phyloP scores from a whole-genome alignment of 2,888 invertebrate species.

The Venusia cambrica region DNA sequence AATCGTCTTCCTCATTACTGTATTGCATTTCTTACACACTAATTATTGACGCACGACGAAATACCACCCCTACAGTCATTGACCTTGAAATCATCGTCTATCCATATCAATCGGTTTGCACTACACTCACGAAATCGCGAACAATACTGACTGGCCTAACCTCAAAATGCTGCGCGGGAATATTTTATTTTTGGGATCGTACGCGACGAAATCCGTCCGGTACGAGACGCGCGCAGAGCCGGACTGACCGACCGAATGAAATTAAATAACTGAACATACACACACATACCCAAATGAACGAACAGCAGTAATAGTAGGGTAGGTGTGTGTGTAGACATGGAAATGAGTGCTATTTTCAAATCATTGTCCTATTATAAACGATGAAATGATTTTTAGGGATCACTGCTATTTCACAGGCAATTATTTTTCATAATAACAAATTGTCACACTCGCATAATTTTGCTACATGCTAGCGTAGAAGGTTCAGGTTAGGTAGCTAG shows the following conservation, averaged over 20 bases:
- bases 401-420: too few species aligned
- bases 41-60: slow-evolving; percentile 48
- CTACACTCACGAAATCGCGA: slow-evolving; percentile 20
- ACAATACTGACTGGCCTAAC: slow-evolving; percentile 21
- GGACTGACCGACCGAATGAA: slow-evolving; percentile 52
- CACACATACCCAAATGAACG: too few species aligned
- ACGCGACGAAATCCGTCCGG: slow-evolving; percentile 48
- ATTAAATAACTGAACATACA: background rate
- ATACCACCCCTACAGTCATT: slow-evolving; percentile 65
- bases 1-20: slow-evolving; percentile 74
- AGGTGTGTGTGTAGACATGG: too few species aligned
- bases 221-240: slow-evolving; percentile 61
- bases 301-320: too few species aligned
- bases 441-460: too few species aligned
- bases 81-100: slow-evolving; percentile 64
- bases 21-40: slow-evolving; percentile 77
- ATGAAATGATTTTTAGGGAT: too few species aligned
- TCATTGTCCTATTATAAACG: too few species aligned
- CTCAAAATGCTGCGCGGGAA: slow-evolving; percentile 25
- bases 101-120: slow-evolving; percentile 40
- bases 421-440: too few species aligned
- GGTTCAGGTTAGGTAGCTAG: too few species aligned
- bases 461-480: too few species aligned
- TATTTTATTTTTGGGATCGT: slow-evolving; percentile 30
- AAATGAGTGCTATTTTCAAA: too few species aligned